A percentile compares a stretch with the other conserved stretches of the same genome.
Evolutionary conservation across 2,797 vertebrate species (phyloP).

Genomic region (Naso thynnoides): DNA sequence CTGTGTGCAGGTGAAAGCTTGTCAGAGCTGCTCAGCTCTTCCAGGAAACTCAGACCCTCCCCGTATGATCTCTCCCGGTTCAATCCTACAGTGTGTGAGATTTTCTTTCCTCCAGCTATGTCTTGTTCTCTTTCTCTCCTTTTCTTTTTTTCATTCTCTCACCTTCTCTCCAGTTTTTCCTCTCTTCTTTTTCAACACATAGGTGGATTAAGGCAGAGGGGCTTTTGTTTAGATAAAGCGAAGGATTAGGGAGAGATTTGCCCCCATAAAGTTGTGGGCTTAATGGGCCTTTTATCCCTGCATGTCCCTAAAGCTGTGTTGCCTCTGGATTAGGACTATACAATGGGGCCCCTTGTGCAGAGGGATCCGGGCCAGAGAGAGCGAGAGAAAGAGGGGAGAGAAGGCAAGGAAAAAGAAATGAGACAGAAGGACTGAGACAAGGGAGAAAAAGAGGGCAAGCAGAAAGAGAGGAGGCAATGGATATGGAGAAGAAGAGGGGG

Average conservation of each 20-base stretch:
- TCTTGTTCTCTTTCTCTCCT: slow-evolving; percentile 57
- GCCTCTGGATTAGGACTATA: slow-evolving; percentile 96
- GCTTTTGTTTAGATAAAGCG: slow-evolving; percentile 97
- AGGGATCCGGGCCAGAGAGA: slow-evolving; percentile 89
- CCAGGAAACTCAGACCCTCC: slow-evolving; percentile 86
- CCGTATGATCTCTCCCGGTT: slow-evolving; percentile 88
- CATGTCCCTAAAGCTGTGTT: slow-evolving; percentile 97
- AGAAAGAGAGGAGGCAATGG: slow-evolving; percentile 69
- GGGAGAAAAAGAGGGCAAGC: slow-evolving; percentile 66
- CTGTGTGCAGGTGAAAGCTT: slow-evolving; percentile 76
- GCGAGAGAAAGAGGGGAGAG: slow-evolving; percentile 57
- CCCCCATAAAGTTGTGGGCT: slow-evolving; percentile 97
- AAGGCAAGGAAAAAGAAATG: slow-evolving; percentile 72
- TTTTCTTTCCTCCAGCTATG: slow-evolving; percentile 69
- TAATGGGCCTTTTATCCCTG: slow-evolving; percentile 99
- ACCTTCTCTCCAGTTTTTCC: slow-evolving; percentile 69
- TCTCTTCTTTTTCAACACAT: slow-evolving; percentile 78
- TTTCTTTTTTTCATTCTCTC: slow-evolving; percentile 51
- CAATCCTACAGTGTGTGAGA: slow-evolving; percentile 86
- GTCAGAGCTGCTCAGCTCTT: slow-evolving; percentile 90
- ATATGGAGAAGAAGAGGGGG: slow-evolving; percentile 56
- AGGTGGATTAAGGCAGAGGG: slow-evolving; percentile 87
- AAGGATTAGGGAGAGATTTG: slow-evolving; percentile 98
- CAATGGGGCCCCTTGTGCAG: slow-evolving; percentile 97
- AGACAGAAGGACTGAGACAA: slow-evolving; percentile 74